phyloP scores from a whole-genome alignment of 2,888 invertebrate species.

The Ornithoptera priamus region DNA sequence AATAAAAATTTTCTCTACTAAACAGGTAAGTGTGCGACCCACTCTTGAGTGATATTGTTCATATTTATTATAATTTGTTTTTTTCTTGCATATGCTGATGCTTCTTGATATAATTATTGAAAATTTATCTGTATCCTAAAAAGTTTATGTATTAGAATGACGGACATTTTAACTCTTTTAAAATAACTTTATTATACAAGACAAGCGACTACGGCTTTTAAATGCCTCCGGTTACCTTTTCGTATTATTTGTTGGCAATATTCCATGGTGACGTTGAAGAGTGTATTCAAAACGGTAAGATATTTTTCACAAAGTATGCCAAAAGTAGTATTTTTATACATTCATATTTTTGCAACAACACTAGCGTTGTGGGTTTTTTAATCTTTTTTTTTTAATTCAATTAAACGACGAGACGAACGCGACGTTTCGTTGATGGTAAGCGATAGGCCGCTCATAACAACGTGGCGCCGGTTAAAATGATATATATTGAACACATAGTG shows the following conservation, averaged over 20 bases:
- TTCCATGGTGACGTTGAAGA: conserved; percentile 25
- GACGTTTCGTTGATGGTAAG: no score
- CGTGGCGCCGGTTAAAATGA: no score
- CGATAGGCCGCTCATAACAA: no score
- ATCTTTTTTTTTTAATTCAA: neutral
- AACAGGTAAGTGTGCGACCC: neutral
- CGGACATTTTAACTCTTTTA: conserved; percentile 13
- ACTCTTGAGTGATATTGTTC: neutral
- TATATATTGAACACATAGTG: no score
- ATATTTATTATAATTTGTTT: neutral
- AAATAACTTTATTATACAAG: conserved; percentile 12
- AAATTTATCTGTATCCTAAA: conserved; percentile 14
- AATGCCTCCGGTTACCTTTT: conserved; percentile 16
- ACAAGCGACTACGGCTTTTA: conserved; percentile 16
- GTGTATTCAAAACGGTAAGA: conserved; percentile 22
- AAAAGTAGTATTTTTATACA: conserved; percentile 8
- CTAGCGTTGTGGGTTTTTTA: neutral
- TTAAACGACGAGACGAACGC: neutral
- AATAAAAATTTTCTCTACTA: neutral
- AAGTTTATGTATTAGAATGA: conserved; percentile 4
- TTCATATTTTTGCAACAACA: neutral
- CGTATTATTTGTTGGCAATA: conserved; percentile 25
- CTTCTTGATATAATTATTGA: neutral
- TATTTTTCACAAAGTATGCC: conserved; percentile 22
- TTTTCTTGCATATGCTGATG: neutral